Evolutionary conservation across 2,888 invertebrate species (phyloP).

Genomic region (Rhopalosiphum nymphaeae): DNA sequence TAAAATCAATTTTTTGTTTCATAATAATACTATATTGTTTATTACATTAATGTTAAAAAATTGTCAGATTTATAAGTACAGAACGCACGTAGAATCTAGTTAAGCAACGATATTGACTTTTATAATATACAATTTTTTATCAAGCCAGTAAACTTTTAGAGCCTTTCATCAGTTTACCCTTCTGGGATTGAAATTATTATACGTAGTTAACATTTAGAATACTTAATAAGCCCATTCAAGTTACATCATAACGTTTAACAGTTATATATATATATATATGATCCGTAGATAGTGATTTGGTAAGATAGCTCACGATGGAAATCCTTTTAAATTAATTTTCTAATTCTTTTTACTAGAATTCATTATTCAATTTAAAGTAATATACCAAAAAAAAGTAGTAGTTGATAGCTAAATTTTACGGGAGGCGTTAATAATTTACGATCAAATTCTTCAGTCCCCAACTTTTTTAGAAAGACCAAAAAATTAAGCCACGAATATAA

Average conservation of each 20-base stretch:
- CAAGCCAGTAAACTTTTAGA: not conserved
- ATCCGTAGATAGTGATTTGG: not conserved
- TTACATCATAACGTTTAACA: not conserved
- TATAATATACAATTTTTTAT: not conserved
- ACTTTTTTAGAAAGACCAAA: too few relatives aligned
- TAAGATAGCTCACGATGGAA: not conserved
- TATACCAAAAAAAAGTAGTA: not conserved
- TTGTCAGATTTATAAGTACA: not conserved
- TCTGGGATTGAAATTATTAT: not conserved
- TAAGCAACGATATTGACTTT: not conserved
- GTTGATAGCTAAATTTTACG: not conserved
- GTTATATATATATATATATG: not conserved
- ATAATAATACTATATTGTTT: not conserved
- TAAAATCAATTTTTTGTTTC: not conserved
- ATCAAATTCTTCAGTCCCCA: too few relatives aligned
- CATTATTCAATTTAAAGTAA: not conserved
- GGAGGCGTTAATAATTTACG: too few relatives aligned
- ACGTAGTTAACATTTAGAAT: not conserved
- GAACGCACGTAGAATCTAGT: not conserved
- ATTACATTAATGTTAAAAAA: not conserved
- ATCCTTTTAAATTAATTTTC: not conserved
- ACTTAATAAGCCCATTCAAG: not conserved
- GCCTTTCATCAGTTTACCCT: not conserved
- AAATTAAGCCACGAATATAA: too few relatives aligned
- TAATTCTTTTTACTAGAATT: not conserved